A percentile compares a stretch with the other conserved stretches of the same genome.
These are phyloP conservation scores for Myathropa florea DNA, from an alignment of 2,888 invertebrate genomes.

Conservation along the genomic window DNA sequence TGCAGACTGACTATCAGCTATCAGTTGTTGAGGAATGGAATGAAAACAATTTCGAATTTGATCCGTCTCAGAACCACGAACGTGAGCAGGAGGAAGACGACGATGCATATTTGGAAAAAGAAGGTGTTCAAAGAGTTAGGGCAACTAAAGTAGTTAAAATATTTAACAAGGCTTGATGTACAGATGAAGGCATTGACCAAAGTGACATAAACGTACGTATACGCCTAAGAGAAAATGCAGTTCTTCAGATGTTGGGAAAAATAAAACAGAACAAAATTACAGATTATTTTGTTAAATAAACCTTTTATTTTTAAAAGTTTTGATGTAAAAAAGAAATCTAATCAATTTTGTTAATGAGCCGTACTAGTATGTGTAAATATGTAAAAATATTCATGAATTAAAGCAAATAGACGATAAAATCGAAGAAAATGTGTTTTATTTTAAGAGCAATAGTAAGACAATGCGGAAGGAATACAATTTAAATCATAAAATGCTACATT, in stretches of 20 bases:
- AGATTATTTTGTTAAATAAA: no score
- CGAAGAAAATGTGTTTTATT: not conserved
- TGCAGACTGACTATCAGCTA: slow-evolving; percentile 15
- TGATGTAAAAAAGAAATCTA: no score
- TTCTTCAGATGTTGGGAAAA: not conserved
- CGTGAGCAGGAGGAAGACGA: slow-evolving; percentile 29
- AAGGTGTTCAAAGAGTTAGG: slow-evolving; percentile 22
- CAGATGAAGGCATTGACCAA: slow-evolving; percentile 40
- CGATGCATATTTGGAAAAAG: slow-evolving; percentile 26
- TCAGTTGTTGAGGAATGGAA: slow-evolving; percentile 30
- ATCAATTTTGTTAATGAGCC: no score
- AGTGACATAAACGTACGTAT: slow-evolving; percentile 26
- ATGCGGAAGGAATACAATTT: no score
- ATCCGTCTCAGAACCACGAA: slow-evolving; percentile 40
- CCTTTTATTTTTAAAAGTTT: no score
- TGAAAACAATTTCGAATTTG: slow-evolving; percentile 40
- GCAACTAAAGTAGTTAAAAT: slow-evolving; percentile 26
- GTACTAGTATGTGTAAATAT: no score
- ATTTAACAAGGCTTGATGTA: slow-evolving; percentile 34
- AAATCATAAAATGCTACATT: not conserved
- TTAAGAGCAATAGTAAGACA: no score
- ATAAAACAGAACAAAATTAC: not conserved
- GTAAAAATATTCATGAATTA: no score
- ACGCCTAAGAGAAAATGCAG: slow-evolving; percentile 1
- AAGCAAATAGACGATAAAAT: no score